These are phyloP conservation scores for Syngnathus scovelli DNA, from an alignment of 2,113 vertebrate species.

Conservation along the genomic window DNA sequence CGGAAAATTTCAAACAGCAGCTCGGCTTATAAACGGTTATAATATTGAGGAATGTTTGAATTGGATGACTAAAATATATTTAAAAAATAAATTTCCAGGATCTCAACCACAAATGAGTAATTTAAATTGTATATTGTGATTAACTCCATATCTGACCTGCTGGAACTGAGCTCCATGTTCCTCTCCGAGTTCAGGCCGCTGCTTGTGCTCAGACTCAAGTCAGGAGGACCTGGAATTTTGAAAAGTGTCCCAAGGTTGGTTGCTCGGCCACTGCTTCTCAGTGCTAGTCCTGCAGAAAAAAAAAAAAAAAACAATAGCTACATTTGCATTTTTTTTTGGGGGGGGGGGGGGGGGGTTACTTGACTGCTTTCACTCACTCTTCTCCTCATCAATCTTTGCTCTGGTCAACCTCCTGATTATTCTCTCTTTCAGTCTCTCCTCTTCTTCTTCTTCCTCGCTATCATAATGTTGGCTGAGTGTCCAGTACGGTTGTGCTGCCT, in stretches of 20 bases:
- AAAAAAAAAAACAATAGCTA: not conserved
- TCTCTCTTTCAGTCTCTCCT: conserved; percentile 69
- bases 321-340: not conserved
- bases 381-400: conserved; percentile 64
- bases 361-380: conserved; percentile 61
- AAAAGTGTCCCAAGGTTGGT: not conserved
- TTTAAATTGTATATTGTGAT: not conserved
- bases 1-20: not conserved
- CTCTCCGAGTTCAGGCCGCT: conserved; percentile 15
- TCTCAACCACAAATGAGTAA: not conserved
- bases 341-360: not conserved
- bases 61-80: not conserved
- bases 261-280: conserved; percentile 55
- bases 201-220: not conserved
- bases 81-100: not conserved
- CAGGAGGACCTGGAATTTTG: not conserved
- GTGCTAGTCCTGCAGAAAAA: conserved; percentile 50
- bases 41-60: not conserved
- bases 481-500: conserved; percentile 65
- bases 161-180: not conserved
- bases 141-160: conserved; percentile 29
- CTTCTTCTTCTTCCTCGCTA: conserved; percentile 46
- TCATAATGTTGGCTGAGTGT: conserved; percentile 59
- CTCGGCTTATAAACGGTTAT: not conserved
- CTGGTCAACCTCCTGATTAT: conserved; percentile 63